Evolutionary conservation across 2,113 vertebrate genomes (phyloP).

Genomic region (Paratilapia polleni): DNA sequence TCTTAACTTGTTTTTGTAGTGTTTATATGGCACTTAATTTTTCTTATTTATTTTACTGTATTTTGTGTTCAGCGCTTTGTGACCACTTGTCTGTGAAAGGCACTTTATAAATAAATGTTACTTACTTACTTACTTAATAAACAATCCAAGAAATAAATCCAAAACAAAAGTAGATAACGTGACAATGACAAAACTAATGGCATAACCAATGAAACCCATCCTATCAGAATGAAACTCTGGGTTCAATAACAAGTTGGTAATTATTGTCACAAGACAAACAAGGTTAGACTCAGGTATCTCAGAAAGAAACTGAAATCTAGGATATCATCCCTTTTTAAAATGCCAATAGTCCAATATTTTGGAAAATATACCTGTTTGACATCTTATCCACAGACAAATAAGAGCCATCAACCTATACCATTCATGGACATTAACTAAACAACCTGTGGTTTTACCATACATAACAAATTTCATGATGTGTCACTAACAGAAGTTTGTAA

Average conservation of each 20-base stretch:
- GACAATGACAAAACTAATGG: background rate
- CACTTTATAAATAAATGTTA: too few relatives aligned
- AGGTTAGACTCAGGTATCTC: background rate
- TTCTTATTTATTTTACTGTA: too few relatives aligned
- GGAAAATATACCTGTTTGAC: background rate
- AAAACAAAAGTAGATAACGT: background rate
- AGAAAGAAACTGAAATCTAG: slow-evolving; percentile 16
- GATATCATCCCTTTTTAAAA: background rate
- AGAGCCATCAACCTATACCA: background rate
- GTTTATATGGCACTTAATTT: too few relatives aligned
- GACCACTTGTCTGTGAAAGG: too few relatives aligned
- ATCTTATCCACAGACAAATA: background rate
- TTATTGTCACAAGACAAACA: background rate
- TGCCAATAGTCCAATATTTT: background rate
- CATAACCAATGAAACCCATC: background rate
- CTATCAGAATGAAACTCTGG: background rate
- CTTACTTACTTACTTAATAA: too few relatives aligned
- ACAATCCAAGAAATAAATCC: background rate
- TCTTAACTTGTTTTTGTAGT: too few relatives aligned
- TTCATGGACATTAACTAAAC: background rate
- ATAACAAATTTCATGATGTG: background rate
- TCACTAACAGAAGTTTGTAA: background rate
- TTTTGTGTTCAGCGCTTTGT: too few relatives aligned
- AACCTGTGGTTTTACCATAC: background rate
- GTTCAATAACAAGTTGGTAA: background rate